These are phyloP conservation scores for Cybosia mesomella DNA, from an alignment of 2,888 invertebrate genomes.

Conservation along the genomic window DNA sequence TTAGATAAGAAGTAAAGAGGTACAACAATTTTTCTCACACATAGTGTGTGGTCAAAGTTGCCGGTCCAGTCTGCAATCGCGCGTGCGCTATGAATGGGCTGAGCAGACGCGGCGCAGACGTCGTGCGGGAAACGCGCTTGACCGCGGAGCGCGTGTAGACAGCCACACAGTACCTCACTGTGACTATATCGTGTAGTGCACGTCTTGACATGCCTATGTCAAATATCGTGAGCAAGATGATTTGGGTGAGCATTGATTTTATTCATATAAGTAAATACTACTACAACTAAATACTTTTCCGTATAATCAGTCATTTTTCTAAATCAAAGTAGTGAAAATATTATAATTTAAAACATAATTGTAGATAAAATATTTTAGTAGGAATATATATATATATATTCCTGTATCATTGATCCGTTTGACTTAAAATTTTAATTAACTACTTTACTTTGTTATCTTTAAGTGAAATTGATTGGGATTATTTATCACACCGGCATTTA, in stretches of 20 bases:
- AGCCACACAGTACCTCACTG: constrained; percentile 18
- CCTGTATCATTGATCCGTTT: too few species aligned
- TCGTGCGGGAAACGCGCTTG: constrained; percentile 67
- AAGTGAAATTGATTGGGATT: neutral
- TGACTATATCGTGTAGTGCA: constrained; percentile 31
- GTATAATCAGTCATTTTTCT: neutral
- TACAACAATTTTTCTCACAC: constrained; percentile 8
- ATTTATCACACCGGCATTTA: too few species aligned
- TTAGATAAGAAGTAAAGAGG: neutral
- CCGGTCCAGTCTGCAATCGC: constrained; percentile 30
- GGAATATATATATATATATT: too few species aligned
- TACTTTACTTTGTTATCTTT: neutral
- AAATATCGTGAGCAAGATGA: constrained; percentile 11
- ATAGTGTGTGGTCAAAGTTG: constrained; percentile 25
- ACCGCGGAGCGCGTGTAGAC: constrained; percentile 36
- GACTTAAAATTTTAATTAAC: too few species aligned
- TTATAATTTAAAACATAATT: too few species aligned
- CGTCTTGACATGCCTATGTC: constrained; percentile 2
- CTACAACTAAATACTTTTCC: neutral
- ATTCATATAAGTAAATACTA: neutral
- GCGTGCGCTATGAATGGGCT: constrained; percentile 60
- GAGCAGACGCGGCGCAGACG: constrained; percentile 75
- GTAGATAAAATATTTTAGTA: too few species aligned
- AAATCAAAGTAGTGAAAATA: neutral
- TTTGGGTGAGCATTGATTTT: constrained; percentile 16